phyloP scores from a whole-genome alignment of 2,113 vertebrate species.

The Anser cygnoides region DNA sequence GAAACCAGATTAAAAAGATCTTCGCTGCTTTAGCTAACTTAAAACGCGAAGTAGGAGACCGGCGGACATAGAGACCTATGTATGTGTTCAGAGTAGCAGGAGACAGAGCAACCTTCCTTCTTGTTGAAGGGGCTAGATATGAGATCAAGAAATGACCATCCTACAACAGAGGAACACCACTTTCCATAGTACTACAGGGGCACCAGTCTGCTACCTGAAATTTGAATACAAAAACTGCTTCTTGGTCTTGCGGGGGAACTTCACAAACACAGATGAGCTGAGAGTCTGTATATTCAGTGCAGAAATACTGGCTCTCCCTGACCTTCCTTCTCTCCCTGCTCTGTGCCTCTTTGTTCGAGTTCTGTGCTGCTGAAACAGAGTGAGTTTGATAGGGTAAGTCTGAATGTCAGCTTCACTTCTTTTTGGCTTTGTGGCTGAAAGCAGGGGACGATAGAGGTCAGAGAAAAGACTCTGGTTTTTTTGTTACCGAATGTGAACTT shows the following conservation, averaged over 20 bases:
- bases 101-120: background rate
- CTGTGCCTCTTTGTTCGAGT: background rate
- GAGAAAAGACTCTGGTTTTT: accelerated
- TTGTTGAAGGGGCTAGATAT: background rate
- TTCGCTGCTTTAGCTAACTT: background rate
- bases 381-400: background rate
- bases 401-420: background rate
- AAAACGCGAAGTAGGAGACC: background rate
- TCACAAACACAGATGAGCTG: background rate
- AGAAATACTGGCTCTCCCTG: background rate
- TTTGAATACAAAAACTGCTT: background rate
- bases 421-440: background rate
- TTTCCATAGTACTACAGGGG: background rate
- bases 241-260: background rate
- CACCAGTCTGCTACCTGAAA: background rate
- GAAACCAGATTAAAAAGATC: background rate
- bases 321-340: background rate
- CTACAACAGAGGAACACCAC: background rate
- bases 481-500: background rate
- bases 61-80: background rate
- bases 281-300: background rate
- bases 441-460: background rate
- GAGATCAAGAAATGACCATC: background rate
- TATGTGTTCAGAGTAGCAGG: too few relatives aligned
- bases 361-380: background rate